Evolutionary conservation across 1,140 invertebrate genomes (phyloP), one percentile per base, ranked within the genome.

Genomic region (Phenacoccus solenopsis): DNA sequence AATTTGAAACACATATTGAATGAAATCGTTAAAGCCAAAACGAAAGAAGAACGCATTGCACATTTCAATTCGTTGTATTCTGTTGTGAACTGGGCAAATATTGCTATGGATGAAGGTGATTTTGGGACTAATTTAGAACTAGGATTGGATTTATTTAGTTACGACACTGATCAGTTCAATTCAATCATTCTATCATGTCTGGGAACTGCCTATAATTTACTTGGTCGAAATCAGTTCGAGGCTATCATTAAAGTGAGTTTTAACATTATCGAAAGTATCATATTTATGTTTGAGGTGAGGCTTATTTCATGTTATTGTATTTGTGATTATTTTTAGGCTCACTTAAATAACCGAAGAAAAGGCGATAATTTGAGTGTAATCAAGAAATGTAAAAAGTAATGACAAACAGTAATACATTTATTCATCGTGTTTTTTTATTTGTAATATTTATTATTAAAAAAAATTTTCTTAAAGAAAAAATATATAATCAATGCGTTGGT

Each of bases 91-190:
- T 85, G 85, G 74, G 86, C 91, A 7, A 91, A 86, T 75, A 94
- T 94, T 78, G 93, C 94, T 1, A 88, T 90, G 72, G 94, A 97
- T 78, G 94, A 97, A 79, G 93, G 90, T 78, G 94, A 97, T 79
- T 96, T 94, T 81, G 94, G 94, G 0, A 93, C 90, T 67, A 89
- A 91, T 4, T 76, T 97, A 1, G 94, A 98, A 80, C 80, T 94
- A 27, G 94, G 91, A 0, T 84, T 94, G 32, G 87, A 94, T 79
- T 77, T 96, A 20, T 93, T 97, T 76, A 86, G 83, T 71, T 90
- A 85, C 75, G 92, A 91, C 0, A 78, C 85, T 69, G 77, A 83
- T 68, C 79, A 83, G 69, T 81, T 96, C 56, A 86, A 95, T 79
- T 78, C 81, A 25, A 84, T 82, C 67, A 82, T 86, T 1, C 75